phyloP scores from a whole-genome alignment of 2,888 invertebrate species.

The Drosophila eohydei region DNA sequence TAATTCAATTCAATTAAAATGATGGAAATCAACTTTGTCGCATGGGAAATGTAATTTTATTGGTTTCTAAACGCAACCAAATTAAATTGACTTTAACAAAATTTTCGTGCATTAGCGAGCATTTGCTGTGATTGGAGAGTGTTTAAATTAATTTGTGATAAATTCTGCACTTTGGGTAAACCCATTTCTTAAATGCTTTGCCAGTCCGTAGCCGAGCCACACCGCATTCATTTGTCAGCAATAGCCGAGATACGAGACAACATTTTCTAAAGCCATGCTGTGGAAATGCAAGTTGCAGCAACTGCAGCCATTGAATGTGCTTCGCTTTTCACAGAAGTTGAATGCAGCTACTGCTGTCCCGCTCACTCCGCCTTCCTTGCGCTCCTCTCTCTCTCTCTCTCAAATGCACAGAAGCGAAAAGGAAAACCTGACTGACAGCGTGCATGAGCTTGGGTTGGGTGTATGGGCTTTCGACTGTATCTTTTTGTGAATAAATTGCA shows the following conservation, averaged over 20 bases:
- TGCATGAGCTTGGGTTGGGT: neutral
- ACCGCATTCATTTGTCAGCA: conserved; percentile 55
- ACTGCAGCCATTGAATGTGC: conserved; percentile 61
- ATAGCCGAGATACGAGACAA: conserved; percentile 33
- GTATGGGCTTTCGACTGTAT: conserved; percentile 22
- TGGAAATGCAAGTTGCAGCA: conserved; percentile 28
- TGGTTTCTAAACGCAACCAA: neutral
- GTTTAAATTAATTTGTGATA: conserved; percentile 16
- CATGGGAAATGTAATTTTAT: too few species aligned
- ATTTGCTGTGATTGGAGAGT: conserved; percentile 9
- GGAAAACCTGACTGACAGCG: conserved; percentile 13
- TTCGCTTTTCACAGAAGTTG: conserved; percentile 62
- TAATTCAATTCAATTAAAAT: too few species aligned
- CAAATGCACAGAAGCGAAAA: conserved; percentile 17
- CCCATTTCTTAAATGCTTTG: conserved; percentile 24
- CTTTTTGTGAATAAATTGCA: conserved; percentile 72
- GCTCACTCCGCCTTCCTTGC: neutral
- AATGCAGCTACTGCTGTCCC: conserved; percentile 36
- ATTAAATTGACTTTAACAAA: neutral
- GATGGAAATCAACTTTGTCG: too few species aligned
- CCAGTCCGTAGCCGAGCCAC: conserved; percentile 24
- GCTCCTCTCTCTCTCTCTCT: neutral
- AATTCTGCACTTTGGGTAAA: conserved; percentile 17
- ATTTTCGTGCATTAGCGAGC: neutral
- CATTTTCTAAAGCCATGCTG: conserved; percentile 43